A percentile compares a stretch with the other conserved stretches of the same genome.
Conservation (phyloP, 2,888 invertebrate species). For the Drosophila setosimentum region DNA sequence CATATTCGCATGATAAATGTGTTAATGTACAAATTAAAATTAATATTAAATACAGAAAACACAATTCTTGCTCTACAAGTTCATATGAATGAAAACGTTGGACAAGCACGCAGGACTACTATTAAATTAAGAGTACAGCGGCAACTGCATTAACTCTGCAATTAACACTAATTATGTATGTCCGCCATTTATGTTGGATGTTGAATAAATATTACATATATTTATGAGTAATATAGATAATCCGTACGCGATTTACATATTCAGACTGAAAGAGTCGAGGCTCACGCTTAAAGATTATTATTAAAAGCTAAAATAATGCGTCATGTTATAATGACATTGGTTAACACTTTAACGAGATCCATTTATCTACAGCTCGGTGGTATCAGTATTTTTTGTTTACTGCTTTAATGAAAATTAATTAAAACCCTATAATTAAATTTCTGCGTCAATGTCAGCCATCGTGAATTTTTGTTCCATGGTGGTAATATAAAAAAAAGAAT, state of each 20-base stretch:
- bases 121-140: slow-evolving; percentile 60
- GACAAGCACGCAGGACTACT: slow-evolving; percentile 11
- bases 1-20: slow-evolving; percentile 56
- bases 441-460: slow-evolving; percentile 3
- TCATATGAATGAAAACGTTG: slow-evolving; percentile 3
- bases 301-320: not conserved
- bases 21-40: slow-evolving; percentile 39
- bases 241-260: not conserved
- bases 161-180: slow-evolving; percentile 76
- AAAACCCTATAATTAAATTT: slow-evolving; percentile 2
- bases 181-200: slow-evolving; percentile 56
- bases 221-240: not conserved
- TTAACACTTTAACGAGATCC: not conserved
- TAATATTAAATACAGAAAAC: slow-evolving; percentile 5
- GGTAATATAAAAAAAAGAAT: too few relatives aligned
- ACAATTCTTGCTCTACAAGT: not conserved
- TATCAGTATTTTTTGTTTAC: not conserved
- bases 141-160: slow-evolving; percentile 75
- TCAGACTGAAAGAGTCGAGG: not conserved
- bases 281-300: not conserved
- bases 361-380: not conserved
- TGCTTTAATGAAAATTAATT: slow-evolving; percentile 11
- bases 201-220: slow-evolving; percentile 30
- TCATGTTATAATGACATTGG: not conserved
- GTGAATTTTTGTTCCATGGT: not conserved